Evolutionary conservation across 2,113 vertebrate species (phyloP), one percentile per base, ranked within the genome.

Genomic region (Ailuropoda melanoleuca): DNA sequence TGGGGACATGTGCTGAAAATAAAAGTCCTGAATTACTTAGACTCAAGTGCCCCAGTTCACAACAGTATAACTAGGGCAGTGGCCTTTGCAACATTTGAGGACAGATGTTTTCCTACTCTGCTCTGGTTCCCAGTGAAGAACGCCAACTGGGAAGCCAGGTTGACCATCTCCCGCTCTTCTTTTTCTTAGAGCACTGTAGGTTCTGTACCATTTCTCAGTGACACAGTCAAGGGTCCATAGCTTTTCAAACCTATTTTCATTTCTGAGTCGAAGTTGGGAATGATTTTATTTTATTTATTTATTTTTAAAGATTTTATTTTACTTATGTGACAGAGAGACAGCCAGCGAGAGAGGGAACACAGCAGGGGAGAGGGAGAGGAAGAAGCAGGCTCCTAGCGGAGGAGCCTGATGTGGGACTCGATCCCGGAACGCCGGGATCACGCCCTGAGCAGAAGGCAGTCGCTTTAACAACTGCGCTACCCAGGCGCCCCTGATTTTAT

Each of bases 1-100:
- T 97, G 88, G 95, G 97, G 94, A 95, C 97, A 95, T 94, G 95
- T 96, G 84, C 97, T 98, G 97, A 97, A 98, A 98, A 98, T 98
- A 97, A 96, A 97, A 98, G 95, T 62, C 96, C 93, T 66, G 93
- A 98, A 97, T 98, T 97, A 37, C 94, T 93, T 60, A 95, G 84
- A 90, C 56, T 72, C 70, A 19, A 94, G 80, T 93, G 98, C 46
- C 95, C 98, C 97, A 97, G 96, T 97, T 98, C 97, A 97, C 81
- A 94, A 34, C 50, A 75, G 81, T 95, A 92, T 97, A 97, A 98
- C 90, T 97, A 96, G 97, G 95, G 87, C 98, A 98, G 58, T 93
- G 92, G 93, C 97, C 97, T 97, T 97, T 94, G 70, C 55, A 77
- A 85, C 58, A 62, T 60, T 93, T 34, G 43, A 97, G 74, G 93